Evolutionary conservation across 2,797 vertebrate genomes (phyloP).

Genomic region (Paedocypris micromegethes): DNA sequence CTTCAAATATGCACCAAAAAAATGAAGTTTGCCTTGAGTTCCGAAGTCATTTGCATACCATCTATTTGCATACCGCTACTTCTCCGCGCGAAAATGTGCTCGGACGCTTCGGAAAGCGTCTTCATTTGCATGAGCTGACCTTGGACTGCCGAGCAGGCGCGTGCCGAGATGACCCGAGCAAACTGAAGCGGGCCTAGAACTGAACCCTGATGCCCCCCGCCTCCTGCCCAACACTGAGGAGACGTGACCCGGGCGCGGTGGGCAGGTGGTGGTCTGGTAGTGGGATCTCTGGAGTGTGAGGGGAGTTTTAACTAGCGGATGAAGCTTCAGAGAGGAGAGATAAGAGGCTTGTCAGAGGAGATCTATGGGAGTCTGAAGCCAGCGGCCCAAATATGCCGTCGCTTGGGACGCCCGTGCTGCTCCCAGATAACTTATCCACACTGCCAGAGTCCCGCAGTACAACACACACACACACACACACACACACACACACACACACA

Average conservation of each 20-base stretch:
- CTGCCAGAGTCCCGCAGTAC: constrained; percentile 28
- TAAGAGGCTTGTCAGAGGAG: constrained; percentile 35
- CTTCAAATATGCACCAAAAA: background rate
- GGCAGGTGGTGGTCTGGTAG: constrained; percentile 19
- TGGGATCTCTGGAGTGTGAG: constrained; percentile 18
- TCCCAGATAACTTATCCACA: constrained; percentile 42
- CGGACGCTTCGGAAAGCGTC: constrained; percentile 28
- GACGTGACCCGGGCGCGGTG: background rate
- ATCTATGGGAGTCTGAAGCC: constrained; percentile 32
- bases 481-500: constrained; percentile 1
- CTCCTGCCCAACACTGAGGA: too few relatives aligned
- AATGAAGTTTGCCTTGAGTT: constrained; percentile 7
- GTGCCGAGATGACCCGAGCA: constrained; percentile 5
- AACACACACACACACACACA: constrained; percentile 1
- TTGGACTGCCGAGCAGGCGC: constrained; percentile 17
- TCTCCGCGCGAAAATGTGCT: constrained; percentile 19
- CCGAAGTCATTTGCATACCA: constrained; percentile 4
- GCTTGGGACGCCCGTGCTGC: constrained; percentile 20
- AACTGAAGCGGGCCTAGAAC: background rate
- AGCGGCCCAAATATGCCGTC: constrained; percentile 24
- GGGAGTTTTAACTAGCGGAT: constrained; percentile 30
- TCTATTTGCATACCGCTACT: too few relatives aligned
- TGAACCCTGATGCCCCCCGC: constrained; percentile 11
- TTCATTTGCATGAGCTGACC: constrained; percentile 31
- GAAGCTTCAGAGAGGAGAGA: constrained; percentile 33